Percentiles rank a stretch among this genome's conserved stretches.
phyloP scores from a whole-genome alignment of 2,113 vertebrate species.

The Lophura nycthemera region DNA sequence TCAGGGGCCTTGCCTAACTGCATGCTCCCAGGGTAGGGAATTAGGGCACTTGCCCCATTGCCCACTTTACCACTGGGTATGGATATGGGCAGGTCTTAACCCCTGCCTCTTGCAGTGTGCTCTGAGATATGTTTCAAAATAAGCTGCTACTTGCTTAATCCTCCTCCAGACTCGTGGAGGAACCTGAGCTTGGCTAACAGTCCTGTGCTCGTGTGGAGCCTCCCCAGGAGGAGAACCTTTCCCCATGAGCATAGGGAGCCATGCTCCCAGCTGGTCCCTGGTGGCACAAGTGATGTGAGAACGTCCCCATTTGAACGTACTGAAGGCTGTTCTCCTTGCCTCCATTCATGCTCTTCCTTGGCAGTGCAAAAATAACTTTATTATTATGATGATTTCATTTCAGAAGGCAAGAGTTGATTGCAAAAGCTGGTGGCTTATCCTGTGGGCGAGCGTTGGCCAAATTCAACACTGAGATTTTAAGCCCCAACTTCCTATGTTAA shows the following conservation, averaged over 20 bases:
- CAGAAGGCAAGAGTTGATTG: fast-evolving
- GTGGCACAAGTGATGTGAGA: fast-evolving
- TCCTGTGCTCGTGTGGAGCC: not conserved
- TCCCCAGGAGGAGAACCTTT: not conserved
- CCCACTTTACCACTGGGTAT: not conserved
- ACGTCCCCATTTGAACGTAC: fast-evolving
- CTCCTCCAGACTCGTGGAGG: not conserved
- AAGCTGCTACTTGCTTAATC: not conserved
- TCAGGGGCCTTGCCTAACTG: not conserved
- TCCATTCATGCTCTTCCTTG: not conserved
- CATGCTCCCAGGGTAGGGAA: not conserved
- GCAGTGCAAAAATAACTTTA: not conserved
- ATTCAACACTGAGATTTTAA: not conserved
- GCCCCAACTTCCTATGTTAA: not conserved
- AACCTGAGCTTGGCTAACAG: not conserved
- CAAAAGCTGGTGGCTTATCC: not conserved
- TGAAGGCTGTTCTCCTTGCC: not conserved
- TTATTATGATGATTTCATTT: not conserved
- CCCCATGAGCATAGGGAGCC: fast-evolving
- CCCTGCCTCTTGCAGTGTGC: not conserved
- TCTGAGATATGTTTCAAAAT: not conserved
- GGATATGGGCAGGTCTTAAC: not conserved
- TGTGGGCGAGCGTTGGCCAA: not conserved
- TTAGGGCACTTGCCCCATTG: not conserved
- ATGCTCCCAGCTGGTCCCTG: fast-evolving